Evolutionary conservation across 1,140 invertebrate genomes (phyloP), one percentile per base, ranked within the genome.

Genomic region (Cotesia chilonis): DNA sequence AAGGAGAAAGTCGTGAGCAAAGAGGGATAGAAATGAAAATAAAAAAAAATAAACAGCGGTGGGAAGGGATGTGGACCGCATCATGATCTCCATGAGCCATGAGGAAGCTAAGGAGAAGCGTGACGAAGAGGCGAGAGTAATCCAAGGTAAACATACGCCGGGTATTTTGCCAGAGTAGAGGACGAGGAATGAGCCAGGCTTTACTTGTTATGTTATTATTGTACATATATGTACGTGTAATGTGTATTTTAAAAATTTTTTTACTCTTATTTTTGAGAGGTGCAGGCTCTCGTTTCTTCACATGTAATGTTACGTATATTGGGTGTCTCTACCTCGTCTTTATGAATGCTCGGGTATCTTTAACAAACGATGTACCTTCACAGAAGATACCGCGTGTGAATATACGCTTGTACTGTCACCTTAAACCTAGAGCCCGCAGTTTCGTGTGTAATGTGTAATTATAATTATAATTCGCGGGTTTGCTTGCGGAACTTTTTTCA

Each of bases 141-240:
- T 72, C 65, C 71, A 72, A 72, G 71, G 71, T 72, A 72, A 72
- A 72, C 71, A 68, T n/a, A 65, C 41, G 63, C n/a, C n/a, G 7
- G 35, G 35, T 38, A 63, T 12, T 36, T n/a, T 47, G 41, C 41
- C 41, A 47, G 41, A 47, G 7, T n/a, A 9, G n/a, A 52, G 9
- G 9, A 52, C 51, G 4, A 12, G 41, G 41, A 47, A 47, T 47
- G 41, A 47, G 10, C 41, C 41, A 7, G 10, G 41, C 41, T 47
- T 28, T 28, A 28, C 28, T 28, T 28, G 28, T 28, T 28, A 28
- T 28, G 28, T 28, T 28, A 28, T 28, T 28, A 28, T 28, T 28
- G 28, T 28, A 28, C 28, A 28, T 28, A 28, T 28, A 28, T 28
- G 28, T 28, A 28, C 2, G 28, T 28, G 28, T 28, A 28, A 28